Evolutionary conservation across 1,140 invertebrate genomes (phyloP).

Genomic region (Dreissena rostriformis): DNA sequence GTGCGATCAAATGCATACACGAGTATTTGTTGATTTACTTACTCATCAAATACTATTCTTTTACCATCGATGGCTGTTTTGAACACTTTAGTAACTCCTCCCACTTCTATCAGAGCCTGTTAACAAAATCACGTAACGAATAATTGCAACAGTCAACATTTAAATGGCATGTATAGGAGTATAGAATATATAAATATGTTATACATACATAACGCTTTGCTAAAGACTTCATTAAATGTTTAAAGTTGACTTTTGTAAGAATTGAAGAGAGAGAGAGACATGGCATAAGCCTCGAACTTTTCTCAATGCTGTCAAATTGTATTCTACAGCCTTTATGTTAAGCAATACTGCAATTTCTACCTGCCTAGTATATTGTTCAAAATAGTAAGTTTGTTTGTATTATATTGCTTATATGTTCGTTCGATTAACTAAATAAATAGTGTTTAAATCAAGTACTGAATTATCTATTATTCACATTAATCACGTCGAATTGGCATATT

Average conservation of each 20-base stretch:
- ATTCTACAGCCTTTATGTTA: too few relatives aligned
- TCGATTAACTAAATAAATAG: background rate
- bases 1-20: background rate
- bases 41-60: constrained; percentile 51
- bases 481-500: background rate
- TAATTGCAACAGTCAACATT: too few relatives aligned
- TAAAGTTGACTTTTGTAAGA: too few relatives aligned
- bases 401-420: background rate
- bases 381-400: background rate
- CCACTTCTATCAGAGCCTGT: constrained; percentile 46
- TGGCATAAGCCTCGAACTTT: too few relatives aligned
- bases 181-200: too few relatives aligned
- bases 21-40: background rate
- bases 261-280: too few relatives aligned
- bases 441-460: background rate
- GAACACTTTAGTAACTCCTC: constrained; percentile 35
- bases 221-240: too few relatives aligned
- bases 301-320: too few relatives aligned
- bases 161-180: too few relatives aligned
- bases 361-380: background rate
- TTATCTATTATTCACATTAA: too few relatives aligned
- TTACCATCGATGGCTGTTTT: constrained; percentile 28
- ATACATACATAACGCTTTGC: too few relatives aligned
- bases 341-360: too few relatives aligned
- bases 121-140: background rate